A percentile compares a stretch with the other conserved stretches of the same genome.
Conservation (phyloP, 2,888 invertebrate species). For the Perithous albicinctus region DNA sequence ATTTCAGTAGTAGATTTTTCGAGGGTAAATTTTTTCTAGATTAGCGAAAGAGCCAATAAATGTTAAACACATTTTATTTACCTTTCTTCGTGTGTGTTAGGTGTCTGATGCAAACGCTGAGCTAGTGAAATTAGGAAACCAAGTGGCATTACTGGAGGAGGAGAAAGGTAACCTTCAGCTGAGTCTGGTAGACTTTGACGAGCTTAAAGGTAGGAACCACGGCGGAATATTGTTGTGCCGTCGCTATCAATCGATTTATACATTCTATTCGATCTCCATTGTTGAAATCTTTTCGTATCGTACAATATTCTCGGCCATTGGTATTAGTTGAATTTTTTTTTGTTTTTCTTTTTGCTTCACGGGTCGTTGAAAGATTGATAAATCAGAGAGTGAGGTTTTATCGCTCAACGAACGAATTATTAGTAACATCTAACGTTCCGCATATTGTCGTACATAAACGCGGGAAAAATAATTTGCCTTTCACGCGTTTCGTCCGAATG, state of each 20-base stretch:
- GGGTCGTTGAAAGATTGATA: slow-evolving; percentile 5
- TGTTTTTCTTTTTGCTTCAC: slow-evolving; percentile 55
- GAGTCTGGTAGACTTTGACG: slow-evolving; percentile 92
- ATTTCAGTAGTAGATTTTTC: not conserved
- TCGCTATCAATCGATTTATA: slow-evolving; percentile 73
- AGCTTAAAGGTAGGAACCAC: slow-evolving; percentile 88
- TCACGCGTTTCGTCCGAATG: slow-evolving; percentile 43
- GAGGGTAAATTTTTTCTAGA: not conserved
- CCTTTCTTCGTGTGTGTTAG: slow-evolving; percentile 85
- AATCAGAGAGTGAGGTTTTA: slow-evolving; percentile 17
- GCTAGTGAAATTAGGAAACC: slow-evolving; percentile 89
- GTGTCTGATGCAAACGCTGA: slow-evolving; percentile 89
- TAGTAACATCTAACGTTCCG: slow-evolving; percentile 25
- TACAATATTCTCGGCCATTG: slow-evolving; percentile 46
- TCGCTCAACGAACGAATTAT: slow-evolving; percentile 26
- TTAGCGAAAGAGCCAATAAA: not conserved
- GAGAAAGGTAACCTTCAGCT: slow-evolving; percentile 96
- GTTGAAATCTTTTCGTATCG: slow-evolving; percentile 61
- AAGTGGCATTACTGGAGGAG: slow-evolving; percentile 94
- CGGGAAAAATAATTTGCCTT: slow-evolving; percentile 36
- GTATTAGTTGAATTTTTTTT: slow-evolving; percentile 49
- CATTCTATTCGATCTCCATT: slow-evolving; percentile 60
- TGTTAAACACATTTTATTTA: slow-evolving; percentile 74
- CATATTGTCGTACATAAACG: slow-evolving; percentile 40
- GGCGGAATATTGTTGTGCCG: slow-evolving; percentile 76